Conservation (phyloP, 2,888 invertebrate species). For the Plebejus anna region DNA sequence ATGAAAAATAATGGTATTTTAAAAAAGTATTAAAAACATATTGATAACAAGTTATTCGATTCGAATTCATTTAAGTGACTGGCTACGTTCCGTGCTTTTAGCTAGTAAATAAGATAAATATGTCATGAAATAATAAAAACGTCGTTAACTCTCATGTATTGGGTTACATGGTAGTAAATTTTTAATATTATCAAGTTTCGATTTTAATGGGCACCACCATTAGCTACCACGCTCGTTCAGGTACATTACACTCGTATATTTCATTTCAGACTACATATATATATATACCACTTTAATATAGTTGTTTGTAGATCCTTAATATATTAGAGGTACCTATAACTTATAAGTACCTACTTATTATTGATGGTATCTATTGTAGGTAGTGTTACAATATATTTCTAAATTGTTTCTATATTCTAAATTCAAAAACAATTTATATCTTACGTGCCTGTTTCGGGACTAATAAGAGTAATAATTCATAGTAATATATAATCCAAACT, state of each 20-base stretch:
- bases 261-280: neutral
- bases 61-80: neutral
- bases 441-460: no score
- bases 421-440: no score
- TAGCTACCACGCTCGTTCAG: constrained; percentile 1
- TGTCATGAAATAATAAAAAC: constrained; percentile 24
- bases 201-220: neutral
- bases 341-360: neutral
- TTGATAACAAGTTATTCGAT: neutral
- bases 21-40: neutral
- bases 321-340: no score
- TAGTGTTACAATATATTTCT: no score
- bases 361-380: no score
- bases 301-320: neutral
- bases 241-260: neutral
- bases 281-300: neutral
- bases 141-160: neutral
- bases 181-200: constrained; percentile 24
- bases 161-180: constrained; percentile 12
- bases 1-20: neutral
- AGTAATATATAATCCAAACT: no score
- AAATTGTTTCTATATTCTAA: no score
- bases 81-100: neutral
- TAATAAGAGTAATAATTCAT: no score
- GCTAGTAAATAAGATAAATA: constrained; percentile 24